These are phyloP conservation scores for Melanotaenia trifasciata DNA, from an alignment of 2,797 vertebrate species.

Conservation along the genomic window DNA sequence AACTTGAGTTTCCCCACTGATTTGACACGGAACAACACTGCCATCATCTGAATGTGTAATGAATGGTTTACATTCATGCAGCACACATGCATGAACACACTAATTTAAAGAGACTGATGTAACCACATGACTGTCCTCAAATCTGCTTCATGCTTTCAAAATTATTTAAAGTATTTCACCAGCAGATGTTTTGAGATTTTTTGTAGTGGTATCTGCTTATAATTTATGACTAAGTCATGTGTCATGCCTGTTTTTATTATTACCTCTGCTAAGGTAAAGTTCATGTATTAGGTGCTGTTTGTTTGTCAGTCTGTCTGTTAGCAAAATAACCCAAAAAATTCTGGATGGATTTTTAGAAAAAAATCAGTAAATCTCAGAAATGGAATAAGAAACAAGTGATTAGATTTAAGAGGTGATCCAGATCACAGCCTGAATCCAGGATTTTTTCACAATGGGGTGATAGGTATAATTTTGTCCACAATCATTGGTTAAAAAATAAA, in stretches of 20 bases:
- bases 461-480: too few relatives aligned
- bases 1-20: background rate
- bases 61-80: constrained; percentile 10
- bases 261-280: too few relatives aligned
- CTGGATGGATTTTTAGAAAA: too few relatives aligned
- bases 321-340: too few relatives aligned
- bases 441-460: too few relatives aligned
- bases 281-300: too few relatives aligned
- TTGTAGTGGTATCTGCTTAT: background rate
- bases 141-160: background rate
- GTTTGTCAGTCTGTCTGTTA: too few relatives aligned
- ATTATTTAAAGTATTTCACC: background rate
- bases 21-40: constrained; percentile 55
- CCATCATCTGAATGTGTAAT: constrained; percentile 61
- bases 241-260: background rate
- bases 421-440: too few relatives aligned
- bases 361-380: too few relatives aligned
- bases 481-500: too few relatives aligned
- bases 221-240: background rate
- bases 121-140: background rate
- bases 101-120: background rate
- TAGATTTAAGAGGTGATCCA: too few relatives aligned
- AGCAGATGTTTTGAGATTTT: background rate
- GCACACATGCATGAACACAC: background rate
- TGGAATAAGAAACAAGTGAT: too few relatives aligned